A percentile compares a stretch with the other conserved stretches of the same genome.
Evolutionary conservation across 1,140 invertebrate genomes (phyloP).

Genomic region (Riptortus pedestris): DNA sequence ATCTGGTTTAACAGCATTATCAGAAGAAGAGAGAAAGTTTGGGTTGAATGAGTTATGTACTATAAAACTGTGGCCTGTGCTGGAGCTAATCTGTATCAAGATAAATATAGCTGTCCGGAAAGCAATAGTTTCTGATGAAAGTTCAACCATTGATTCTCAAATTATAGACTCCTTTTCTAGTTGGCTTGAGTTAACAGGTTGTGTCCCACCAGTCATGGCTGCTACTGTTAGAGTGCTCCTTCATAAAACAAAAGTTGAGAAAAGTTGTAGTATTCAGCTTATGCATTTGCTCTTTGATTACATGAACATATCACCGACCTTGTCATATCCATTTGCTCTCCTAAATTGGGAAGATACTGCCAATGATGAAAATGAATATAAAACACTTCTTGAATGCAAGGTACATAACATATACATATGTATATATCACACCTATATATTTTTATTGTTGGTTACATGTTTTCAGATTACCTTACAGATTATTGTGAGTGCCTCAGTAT

Average conservation of each 20-base stretch:
- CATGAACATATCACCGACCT: background rate
- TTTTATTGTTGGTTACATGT: background rate
- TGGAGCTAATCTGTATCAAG: slow-evolving; percentile 37
- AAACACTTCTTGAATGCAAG: background rate
- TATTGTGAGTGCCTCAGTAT: too few species aligned
- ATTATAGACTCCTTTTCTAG: background rate
- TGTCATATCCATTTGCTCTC: background rate
- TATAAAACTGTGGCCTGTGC: slow-evolving; percentile 38
- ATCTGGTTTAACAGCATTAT: background rate
- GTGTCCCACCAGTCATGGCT: background rate
- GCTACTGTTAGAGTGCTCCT: background rate
- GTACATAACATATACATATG: background rate
- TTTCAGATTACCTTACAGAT: too few species aligned
- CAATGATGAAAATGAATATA: background rate
- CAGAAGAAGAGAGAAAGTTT: too few species aligned
- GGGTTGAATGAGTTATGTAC: too few species aligned
- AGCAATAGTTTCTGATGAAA: background rate
- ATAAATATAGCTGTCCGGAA: slow-evolving; percentile 26
- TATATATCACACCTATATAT: background rate
- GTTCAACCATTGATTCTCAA: background rate
- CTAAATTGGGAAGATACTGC: background rate
- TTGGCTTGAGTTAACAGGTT: background rate
- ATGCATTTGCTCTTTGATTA: background rate
- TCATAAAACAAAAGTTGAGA: too few species aligned
- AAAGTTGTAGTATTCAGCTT: background rate